Base-by-base conservation (phyloP, 1,140 invertebrate genomes). In the Drosophila kanapiae region DNA sequence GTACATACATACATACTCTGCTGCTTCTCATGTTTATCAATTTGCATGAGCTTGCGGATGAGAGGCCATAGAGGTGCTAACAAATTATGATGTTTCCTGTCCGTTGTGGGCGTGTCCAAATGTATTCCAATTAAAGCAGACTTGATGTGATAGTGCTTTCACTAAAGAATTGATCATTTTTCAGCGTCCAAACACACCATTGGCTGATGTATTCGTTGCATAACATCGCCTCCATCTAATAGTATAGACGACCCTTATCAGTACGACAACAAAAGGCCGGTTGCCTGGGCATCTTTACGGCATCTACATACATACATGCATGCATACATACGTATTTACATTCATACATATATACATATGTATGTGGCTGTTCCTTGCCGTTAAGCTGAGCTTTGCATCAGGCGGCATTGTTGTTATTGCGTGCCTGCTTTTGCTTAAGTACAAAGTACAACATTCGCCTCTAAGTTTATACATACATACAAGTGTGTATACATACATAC, bases 381-480 rank as follows among this genome's bases (percentile, higher is more conserved):
- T 33, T 53, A 88, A 86, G 80, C 80, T 63, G 18, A 77, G 83
- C 79, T 86, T 86, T 75, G 45, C 56, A 48, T 57, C 47, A 33
- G n/a, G n/a, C 35, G 35, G 13, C 35, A 29, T 43, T 65, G 42
- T 61, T 27, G 42, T 31, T 58, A 29, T 16, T 43, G 63, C 59
- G 29, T 14, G 33, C 53, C 53, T 47, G 67, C 48, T 27, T 38
- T 35, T 29, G 54, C 18, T 18, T 31, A 63, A 38, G 82, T 77
- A 54, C 83, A 87, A 87, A 87, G 83, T 87, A 80, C 83, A 82
- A 67, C 29, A 38, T 75, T 58, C 35, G 43, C 40, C 14, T 42
- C 33, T 31, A 74, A 62, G 23, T 23, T 23, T 3, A 23, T 23
- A 23, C 23, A 23, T 23, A 23, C 13, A 35, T 48, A 14, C 13